Evolutionary conservation across 2,113 vertebrate species (phyloP), one percentile per base, ranked within the genome.

Genomic region (Pterophyllum scalare): DNA sequence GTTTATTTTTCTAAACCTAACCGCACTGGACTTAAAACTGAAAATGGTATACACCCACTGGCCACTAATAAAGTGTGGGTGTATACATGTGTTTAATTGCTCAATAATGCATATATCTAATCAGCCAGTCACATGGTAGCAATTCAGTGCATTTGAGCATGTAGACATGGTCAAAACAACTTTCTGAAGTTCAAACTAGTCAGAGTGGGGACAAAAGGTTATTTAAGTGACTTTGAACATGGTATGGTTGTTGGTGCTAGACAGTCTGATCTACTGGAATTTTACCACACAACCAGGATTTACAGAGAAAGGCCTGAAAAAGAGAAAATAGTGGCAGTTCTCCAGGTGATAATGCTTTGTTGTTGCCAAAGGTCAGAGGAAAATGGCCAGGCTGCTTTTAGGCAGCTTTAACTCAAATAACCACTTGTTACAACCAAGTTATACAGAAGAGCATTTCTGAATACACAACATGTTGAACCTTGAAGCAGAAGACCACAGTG

Each of bases 221-320:
- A 26, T 67, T 67, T 67, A 24, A 67, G 40, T 67, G 40, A 67
- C 64, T 67, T 67, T 46, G 38, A 67, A 43, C 43, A 43, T 67
- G 62, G 7, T 40, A 26, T 67, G 15, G 64, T 67, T 46, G 40
- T 67, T 67, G 64, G 64, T 67, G 40, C 40, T 22, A 67, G 40
- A 67, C 64, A 67, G 22, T 8, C 9, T 67, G 46, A 67, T 19
- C 40, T 67, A 46, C 40, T 67, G 15, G 43, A 40, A 67, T 49
- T 49, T 49, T 26, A 49, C 64, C 64, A 67, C 40, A 46, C 8
- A 67, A 46, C 40, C 1, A 0, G 22, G 40, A 9, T 46, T 49
- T 64, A 62, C 11, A 38, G 40, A 46, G 5, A 67, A 43, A 40
- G 26, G 22, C 49, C 40, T 67, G 15, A 67, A 67, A 67, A 67